phyloP scores from a whole-genome alignment of 1,140 invertebrate genomes.

The fruit fly (Drosophila melanogaster) region DNA sequence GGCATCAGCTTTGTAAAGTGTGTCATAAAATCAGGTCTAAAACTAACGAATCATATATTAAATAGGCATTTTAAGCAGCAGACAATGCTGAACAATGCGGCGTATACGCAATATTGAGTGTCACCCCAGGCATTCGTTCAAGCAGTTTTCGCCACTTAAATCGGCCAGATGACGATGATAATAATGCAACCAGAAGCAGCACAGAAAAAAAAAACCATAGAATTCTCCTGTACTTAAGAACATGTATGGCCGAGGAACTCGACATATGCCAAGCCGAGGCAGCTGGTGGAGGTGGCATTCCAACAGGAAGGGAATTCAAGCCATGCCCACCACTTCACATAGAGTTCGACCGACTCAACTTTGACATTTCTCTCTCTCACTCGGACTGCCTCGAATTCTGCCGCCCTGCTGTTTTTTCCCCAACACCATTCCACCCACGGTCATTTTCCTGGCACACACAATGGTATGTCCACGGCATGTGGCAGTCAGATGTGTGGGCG shows the following conservation, averaged over 20 bases:
- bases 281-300: constrained; percentile 24
- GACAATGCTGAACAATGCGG: constrained; percentile 35
- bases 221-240: constrained; percentile 13
- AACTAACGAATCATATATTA: constrained; percentile 47
- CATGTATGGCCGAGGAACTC: constrained; percentile 26
- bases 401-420: not conserved
- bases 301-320: constrained; percentile 12
- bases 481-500: constrained; percentile 52
- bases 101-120: constrained; percentile 60
- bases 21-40: constrained; percentile 24
- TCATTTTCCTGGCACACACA: constrained; percentile 28
- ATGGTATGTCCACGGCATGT: constrained; percentile 55
- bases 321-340: constrained; percentile 34
- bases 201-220: constrained; percentile 9
- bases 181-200: constrained; percentile 38
- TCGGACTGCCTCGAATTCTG: constrained; percentile 18
- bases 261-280: constrained; percentile 27
- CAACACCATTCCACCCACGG: not conserved
- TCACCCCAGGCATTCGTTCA: constrained; percentile 4
- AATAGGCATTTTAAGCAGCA: constrained; percentile 19
- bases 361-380: constrained; percentile 56
- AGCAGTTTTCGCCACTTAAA: constrained; percentile 28
- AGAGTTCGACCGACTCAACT: constrained; percentile 43
- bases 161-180: constrained; percentile 2
- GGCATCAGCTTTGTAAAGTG: constrained; percentile 12